Percentiles rank a stretch among this genome's conserved stretches.
Evolutionary conservation across 2,113 vertebrate genomes (phyloP).

Genomic region (Periophthalmodon schlosseri): DNA sequence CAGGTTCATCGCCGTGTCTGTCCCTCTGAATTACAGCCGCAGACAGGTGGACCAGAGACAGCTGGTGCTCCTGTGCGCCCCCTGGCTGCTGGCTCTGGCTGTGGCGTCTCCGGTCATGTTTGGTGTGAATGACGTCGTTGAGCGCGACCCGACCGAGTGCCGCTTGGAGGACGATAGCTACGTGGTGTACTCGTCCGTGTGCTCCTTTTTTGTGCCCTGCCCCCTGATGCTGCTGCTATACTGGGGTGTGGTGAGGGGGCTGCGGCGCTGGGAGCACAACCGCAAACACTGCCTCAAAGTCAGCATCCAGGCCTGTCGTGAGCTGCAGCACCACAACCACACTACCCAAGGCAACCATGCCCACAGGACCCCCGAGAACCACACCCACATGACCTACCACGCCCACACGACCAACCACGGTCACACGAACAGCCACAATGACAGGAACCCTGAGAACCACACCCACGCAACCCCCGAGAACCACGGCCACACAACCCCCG

Average conservation of each 20-base stretch:
- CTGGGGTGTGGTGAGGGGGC: constrained; percentile 86
- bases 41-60: constrained; percentile 86
- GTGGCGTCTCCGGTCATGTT: constrained; percentile 91
- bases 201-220: constrained; percentile 95
- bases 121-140: constrained; percentile 85
- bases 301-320: constrained; percentile 77
- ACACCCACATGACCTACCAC: no score
- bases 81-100: constrained; percentile 90
- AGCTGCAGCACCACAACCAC: constrained; percentile 68
- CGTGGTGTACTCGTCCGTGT: constrained; percentile 89
- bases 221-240: constrained; percentile 93
- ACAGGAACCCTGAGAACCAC: no score
- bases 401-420: no score
- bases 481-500: no score
- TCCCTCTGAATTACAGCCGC: constrained; percentile 87
- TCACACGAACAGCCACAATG: no score
- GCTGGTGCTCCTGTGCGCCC: constrained; percentile 84
- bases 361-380: no score
- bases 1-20: constrained; percentile 91
- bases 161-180: constrained; percentile 91
- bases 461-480: no score
- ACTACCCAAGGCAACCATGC: no score
- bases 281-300: constrained; percentile 82
- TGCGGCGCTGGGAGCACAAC: constrained; percentile 85
- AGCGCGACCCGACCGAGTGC: constrained; percentile 83